These are phyloP conservation scores for Pherbina coryleti DNA, from an alignment of 2,888 invertebrate species.

Conservation along the genomic window DNA sequence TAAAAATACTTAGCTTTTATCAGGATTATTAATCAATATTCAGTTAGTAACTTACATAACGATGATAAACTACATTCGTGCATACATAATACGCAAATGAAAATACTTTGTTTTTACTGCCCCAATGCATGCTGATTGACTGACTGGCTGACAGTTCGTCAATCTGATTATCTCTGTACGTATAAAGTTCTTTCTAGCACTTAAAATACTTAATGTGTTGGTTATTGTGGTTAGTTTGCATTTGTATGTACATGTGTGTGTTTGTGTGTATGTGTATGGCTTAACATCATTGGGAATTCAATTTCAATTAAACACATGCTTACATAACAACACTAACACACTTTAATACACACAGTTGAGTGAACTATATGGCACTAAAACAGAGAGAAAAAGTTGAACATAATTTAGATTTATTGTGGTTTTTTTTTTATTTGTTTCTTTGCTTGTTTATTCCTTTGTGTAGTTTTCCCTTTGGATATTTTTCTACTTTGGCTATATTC, in stretches of 20 bases:
- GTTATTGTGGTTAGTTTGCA: neutral
- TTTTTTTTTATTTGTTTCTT: constrained; percentile 2
- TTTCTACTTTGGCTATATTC: too few relatives aligned
- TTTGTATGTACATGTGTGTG: neutral
- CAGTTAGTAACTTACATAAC: neutral
- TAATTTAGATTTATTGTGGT: constrained; percentile 39
- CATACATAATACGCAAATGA: neutral
- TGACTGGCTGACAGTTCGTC: too few relatives aligned
- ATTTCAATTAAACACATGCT: constrained; percentile 31
- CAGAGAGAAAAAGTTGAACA: too few relatives aligned
- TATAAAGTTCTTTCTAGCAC: neutral
- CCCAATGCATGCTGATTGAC: too few relatives aligned
- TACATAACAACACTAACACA: neutral
- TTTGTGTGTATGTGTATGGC: neutral
- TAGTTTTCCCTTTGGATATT: too few relatives aligned
- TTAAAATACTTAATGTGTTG: neutral
- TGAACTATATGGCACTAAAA: too few relatives aligned
- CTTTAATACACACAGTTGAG: neutral
- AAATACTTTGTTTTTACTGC: too few relatives aligned
- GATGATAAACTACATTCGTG: neutral
- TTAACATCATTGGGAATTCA: constrained; percentile 23
- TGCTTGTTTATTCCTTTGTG: neutral
- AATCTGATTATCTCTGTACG: neutral
- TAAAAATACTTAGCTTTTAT: too few relatives aligned
- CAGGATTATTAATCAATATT: too few relatives aligned